phyloP scores from a whole-genome alignment of 2,888 invertebrate genomes.

The Strigamia transsilvanica region DNA sequence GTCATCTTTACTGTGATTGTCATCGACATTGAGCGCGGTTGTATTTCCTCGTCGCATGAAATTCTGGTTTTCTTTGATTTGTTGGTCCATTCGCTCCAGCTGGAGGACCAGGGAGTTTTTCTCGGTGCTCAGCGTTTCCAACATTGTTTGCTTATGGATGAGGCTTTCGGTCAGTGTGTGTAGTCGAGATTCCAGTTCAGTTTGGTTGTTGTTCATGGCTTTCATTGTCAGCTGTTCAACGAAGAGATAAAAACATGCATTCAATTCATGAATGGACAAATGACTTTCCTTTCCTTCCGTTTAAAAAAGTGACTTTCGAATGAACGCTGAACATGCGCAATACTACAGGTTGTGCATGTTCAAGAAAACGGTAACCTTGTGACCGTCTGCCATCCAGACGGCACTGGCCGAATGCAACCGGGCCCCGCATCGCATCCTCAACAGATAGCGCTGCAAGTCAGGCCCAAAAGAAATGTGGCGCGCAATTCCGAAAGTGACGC shows the following conservation, averaged over 20 bases:
- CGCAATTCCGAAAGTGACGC: too few relatives aligned
- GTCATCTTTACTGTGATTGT: slow-evolving; percentile 20
- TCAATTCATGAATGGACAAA: too few relatives aligned
- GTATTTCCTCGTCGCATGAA: slow-evolving; percentile 68
- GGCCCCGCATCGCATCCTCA: too few relatives aligned
- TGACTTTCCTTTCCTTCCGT: too few relatives aligned
- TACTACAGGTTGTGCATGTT: too few relatives aligned
- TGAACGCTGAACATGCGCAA: too few relatives aligned
- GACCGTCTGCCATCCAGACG: too few relatives aligned
- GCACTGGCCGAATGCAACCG: too few relatives aligned
- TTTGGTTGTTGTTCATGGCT: slow-evolving; percentile 58
- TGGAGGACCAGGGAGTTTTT: slow-evolving; percentile 85
- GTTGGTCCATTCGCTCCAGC: slow-evolving; percentile 76
- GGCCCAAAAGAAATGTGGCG: too few relatives aligned
- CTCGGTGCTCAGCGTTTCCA: slow-evolving; percentile 84
- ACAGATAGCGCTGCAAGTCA: too few relatives aligned
- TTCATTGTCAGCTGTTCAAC: slow-evolving; percentile 51
- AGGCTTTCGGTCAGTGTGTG: slow-evolving; percentile 78
- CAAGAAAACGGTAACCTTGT: too few relatives aligned
- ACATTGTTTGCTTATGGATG: slow-evolving; percentile 82
- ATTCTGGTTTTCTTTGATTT: slow-evolving; percentile 70
- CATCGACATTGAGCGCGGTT: slow-evolving; percentile 64
- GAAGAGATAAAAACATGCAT: neutral
- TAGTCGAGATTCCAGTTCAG: slow-evolving; percentile 67
- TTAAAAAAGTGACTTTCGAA: too few relatives aligned